These are phyloP conservation scores for Dasysyrphus albostriatus DNA, from an alignment of 2,888 invertebrate genomes.

Conservation along the genomic window DNA sequence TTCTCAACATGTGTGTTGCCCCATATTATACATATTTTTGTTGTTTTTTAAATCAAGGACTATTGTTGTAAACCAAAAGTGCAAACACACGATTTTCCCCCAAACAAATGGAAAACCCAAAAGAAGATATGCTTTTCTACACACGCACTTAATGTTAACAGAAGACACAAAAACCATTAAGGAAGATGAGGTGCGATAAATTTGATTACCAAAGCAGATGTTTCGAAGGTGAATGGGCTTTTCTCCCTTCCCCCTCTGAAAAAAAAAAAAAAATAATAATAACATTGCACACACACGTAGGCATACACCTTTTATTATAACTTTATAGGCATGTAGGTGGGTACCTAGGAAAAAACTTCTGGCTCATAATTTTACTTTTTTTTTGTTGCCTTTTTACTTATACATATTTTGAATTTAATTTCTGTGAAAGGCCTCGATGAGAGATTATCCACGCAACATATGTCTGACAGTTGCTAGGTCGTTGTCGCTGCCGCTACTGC, in stretches of 20 bases:
- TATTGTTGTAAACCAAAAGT: slow-evolving; percentile 41
- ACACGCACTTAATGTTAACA: slow-evolving; percentile 42
- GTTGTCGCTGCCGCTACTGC: neutral
- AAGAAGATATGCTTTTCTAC: slow-evolving; percentile 20
- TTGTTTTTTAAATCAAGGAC: slow-evolving; percentile 31
- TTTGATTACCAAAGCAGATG: slow-evolving; percentile 69
- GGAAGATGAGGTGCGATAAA: slow-evolving; percentile 69
- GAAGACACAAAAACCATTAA: slow-evolving; percentile 52
- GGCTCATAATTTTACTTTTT: slow-evolving; percentile 31
- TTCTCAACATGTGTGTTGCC: slow-evolving; percentile 26
- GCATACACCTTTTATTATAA: slow-evolving; percentile 1
- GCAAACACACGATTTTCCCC: slow-evolving; percentile 47
- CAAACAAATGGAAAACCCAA: neutral
- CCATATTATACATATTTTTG: neutral
- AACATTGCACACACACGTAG: neutral
- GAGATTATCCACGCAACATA: slow-evolving; percentile 58
- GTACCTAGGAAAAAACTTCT: neutral
- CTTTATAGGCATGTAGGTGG: neutral
- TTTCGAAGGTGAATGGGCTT: slow-evolving; percentile 36
- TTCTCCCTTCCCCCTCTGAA: no score
- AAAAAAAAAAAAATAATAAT: slow-evolving; percentile 32
- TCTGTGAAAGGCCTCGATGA: slow-evolving; percentile 43
- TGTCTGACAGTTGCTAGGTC: slow-evolving; percentile 41
- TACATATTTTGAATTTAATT: slow-evolving; percentile 52
- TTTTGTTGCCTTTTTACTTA: slow-evolving; percentile 5